Evolutionary conservation across 1,140 invertebrate genomes (phyloP), one percentile per base, ranked within the genome.

Genomic region (Drosophila mayri): DNA sequence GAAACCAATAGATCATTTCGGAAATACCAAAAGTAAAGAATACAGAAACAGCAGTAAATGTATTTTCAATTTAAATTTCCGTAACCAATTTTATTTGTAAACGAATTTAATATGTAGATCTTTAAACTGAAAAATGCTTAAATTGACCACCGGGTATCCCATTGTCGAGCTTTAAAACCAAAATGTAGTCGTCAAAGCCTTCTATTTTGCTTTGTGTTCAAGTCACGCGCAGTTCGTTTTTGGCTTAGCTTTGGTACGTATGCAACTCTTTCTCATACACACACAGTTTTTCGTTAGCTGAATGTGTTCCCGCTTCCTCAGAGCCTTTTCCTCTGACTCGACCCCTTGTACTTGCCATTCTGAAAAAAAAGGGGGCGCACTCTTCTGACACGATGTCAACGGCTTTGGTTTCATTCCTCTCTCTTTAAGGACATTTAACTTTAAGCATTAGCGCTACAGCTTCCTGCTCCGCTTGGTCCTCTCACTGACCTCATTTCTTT

Each of bases 221-320:
- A 81, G 80, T 83, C 80, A 83, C 79, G 80, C 74, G 68, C 73
- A 41, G 38, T 41, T 52, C 55, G 44, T 74, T 61, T 63, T 64
- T 68, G 40, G 30, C 50, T 65, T 37, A 41, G 46, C 79, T 81
- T 74, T 70, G 52, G 59, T 74, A 78, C 62, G 74, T 78, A 78
- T 74, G 79, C 74, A 82, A 82, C 79, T 82, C 80, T 82, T 74
- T 78, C 71, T 78, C 71, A 47, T 71, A 30, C 35, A 12, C 28
- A 35, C 28, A 20, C 14, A 44, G 60, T 59, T 59, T 64, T 67
- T 82, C 57, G 47, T 47, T 68, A 60, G 57, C 73, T 49, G 65
- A 77, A 68, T 62, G 49, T 60, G 43, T 43, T 44, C 52, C 22
- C 59, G 50, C 47, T 32, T 54, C 35, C 22, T 41, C 28, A 22